Base-by-base conservation (phyloP, 2,888 invertebrate genomes). In the Rhopalosiphum nymphaeae region DNA sequence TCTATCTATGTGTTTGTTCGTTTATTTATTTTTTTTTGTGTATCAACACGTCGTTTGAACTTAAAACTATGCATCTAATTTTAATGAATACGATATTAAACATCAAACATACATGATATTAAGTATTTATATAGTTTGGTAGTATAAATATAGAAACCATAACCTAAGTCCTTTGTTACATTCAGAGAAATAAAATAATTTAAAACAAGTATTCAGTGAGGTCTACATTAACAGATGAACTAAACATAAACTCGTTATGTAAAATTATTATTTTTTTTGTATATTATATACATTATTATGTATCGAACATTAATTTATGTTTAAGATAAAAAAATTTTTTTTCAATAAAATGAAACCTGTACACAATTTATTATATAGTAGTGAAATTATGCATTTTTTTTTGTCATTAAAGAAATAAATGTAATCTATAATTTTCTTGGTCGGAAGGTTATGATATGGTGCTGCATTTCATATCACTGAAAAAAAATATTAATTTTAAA, bases 401-500 rank as follows among this genome's bases (percentile, higher is more conserved):
- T 78, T 78, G 36, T 67, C 78, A 42, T 78, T 78, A 21, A 78
- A 36, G 2, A 36, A 78, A 36, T 42, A 36, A 36, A 78, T 78
- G 36, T 78, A 78, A 36, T 78, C 36, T 78, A 36, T 78, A 36
- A 78, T 78, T 78, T 21, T 36, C 36, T 21, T 36, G 9, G 7
- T 21, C 21, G 9, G 21, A 36, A 42, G 9, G 78, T 78, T 36
- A 5, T 78, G 9, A 78, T 42, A 78, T 9, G 78, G 16, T 78
- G 78, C 1, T 36, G 78, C 36, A 78, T 36, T 78, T 36, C 21
- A 78, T 9, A 36, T 36, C 21, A 78, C 21, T 78, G 16, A 67
- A 78, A 78, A 61, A 78, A 78, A 36, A 78, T 78, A 21, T 78
- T 78, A 78, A 78, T 78, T 78, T 78, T 78, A 16, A 78, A 78